Evolutionary conservation across 2,888 invertebrate species (phyloP).

Genomic region (Antheraea yamamai): DNA sequence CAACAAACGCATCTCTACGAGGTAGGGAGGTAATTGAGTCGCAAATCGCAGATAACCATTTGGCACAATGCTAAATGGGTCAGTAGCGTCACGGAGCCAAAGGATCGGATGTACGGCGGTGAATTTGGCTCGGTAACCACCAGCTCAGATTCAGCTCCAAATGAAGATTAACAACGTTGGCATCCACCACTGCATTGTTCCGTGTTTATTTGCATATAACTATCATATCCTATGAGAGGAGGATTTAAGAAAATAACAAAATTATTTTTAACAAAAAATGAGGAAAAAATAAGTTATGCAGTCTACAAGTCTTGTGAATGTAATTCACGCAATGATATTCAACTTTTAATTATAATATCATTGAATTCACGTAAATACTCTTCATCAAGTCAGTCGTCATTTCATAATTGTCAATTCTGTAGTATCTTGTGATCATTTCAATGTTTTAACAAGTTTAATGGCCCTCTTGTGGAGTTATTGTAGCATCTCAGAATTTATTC

Average conservation of each 20-base stretch:
- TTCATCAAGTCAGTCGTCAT: no score
- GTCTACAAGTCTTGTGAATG: no score
- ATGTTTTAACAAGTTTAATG: no score
- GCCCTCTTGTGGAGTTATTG: no score
- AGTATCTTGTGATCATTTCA: no score
- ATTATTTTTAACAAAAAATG: no score
- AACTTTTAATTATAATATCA: no score
- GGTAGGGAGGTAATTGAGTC: slow-evolving; percentile 8
- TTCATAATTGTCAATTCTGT: no score
- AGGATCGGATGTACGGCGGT: slow-evolving; percentile 20
- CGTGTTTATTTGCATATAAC: background rate
- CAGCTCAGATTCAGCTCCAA: slow-evolving; percentile 14
- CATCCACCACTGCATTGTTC: background rate
- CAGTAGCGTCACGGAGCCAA: slow-evolving; percentile 20
- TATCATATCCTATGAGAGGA: background rate
- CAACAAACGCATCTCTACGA: background rate
- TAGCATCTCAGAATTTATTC: no score
- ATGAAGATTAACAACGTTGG: slow-evolving; percentile 15
- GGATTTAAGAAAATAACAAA: background rate
- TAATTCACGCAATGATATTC: no score
- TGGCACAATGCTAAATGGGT: slow-evolving; percentile 36
- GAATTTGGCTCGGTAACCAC: slow-evolving; percentile 17
- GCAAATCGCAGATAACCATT: slow-evolving; percentile 29
- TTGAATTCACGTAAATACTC: no score
- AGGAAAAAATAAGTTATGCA: no score